Evolutionary conservation across 2,888 invertebrate species (phyloP), one percentile per base, ranked within the genome.

Genomic region (Chrysopilus asiliformis): DNA sequence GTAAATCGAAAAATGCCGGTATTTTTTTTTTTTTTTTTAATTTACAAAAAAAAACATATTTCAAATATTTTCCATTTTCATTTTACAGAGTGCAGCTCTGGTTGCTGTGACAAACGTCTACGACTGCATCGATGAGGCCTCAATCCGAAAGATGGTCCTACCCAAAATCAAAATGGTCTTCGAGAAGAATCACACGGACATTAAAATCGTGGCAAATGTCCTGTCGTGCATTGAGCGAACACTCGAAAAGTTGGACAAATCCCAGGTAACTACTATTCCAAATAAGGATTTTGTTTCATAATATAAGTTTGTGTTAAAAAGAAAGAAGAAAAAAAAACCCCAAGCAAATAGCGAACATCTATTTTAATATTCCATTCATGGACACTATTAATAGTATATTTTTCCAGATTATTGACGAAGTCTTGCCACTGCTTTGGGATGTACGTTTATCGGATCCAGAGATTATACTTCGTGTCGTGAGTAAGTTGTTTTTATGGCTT

Each of bases 401-500:
- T 34, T 41, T 22, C 13, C 27, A 64, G 63, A 83, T 94, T 40
- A 74, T 89, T 50, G 91, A 91, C 51, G 84, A 89, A 52, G 85
- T 94, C 30, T 71, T 94, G 46, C 93, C 93, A 2, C 72, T 94
- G 45, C 69, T 95, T 20, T 80, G 83, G 53, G 81, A 82, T 49
- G 84, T 91, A 50, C 76, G 82, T 43, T 73, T 90, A 32, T 79
- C 79, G 45, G 91, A 94, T 60, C 84, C 91, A 7, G 85, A 89
- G 55, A 81, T 93, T 49, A 78, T 87, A 46, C 73, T 82, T 58
- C 78, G 87, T 59, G 82, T 91, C 58, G 87, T 93, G 65, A 82
- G 94, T 94, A 76, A 86, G 90, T 87, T 67, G 8, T 13, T n/a
- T n/a, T n/a, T n/a, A n/a, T n/a, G n/a, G n/a, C n/a, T n/a, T n/a